These are phyloP conservation scores for Cheilinus undulatus DNA, from an alignment of 2,113 vertebrate genomes.

Conservation along the genomic window DNA sequence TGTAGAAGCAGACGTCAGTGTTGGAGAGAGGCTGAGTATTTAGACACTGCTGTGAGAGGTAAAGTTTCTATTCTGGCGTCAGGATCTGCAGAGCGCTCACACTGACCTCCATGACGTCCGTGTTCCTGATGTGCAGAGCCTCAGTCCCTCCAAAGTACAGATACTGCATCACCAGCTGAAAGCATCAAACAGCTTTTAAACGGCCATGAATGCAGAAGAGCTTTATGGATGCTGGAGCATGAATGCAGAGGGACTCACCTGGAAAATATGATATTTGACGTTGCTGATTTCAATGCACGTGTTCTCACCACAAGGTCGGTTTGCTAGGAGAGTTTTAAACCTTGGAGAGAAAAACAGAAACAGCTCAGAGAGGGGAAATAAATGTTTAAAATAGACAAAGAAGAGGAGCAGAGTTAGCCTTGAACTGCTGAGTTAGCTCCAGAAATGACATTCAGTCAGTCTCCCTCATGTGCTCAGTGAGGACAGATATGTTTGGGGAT, in stretches of 20 bases:
- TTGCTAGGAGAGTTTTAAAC: slow-evolving; percentile 95
- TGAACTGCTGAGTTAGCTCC: neutral
- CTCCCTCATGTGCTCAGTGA: too few species aligned
- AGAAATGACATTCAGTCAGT: neutral
- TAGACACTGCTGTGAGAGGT: too few species aligned
- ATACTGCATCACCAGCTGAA: slow-evolving; percentile 98
- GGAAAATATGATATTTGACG: slow-evolving; percentile 98
- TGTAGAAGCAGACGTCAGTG: slow-evolving; percentile 50
- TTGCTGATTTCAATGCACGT: slow-evolving; percentile 98
- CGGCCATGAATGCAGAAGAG: neutral
- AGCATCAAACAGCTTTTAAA: slow-evolving; percentile 10
- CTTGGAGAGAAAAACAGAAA: slow-evolving; percentile 64
- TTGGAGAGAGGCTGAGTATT: neutral
- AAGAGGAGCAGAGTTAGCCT: too few species aligned
- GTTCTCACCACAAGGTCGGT: slow-evolving; percentile 92
- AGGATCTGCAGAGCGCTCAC: too few species aligned
- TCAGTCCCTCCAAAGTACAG: slow-evolving; percentile 96
- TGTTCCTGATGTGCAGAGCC: slow-evolving; percentile 94
- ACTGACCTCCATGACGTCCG: slow-evolving; percentile 96
- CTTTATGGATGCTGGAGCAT: neutral
- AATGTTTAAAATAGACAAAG: too few species aligned
- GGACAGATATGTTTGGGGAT: too few species aligned
- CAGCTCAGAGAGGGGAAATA: neutral
- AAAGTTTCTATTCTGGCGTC: too few species aligned
- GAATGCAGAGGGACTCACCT: slow-evolving; percentile 79